Evolutionary conservation across 2,888 invertebrate species (phyloP).

Genomic region (Tuta absoluta): DNA sequence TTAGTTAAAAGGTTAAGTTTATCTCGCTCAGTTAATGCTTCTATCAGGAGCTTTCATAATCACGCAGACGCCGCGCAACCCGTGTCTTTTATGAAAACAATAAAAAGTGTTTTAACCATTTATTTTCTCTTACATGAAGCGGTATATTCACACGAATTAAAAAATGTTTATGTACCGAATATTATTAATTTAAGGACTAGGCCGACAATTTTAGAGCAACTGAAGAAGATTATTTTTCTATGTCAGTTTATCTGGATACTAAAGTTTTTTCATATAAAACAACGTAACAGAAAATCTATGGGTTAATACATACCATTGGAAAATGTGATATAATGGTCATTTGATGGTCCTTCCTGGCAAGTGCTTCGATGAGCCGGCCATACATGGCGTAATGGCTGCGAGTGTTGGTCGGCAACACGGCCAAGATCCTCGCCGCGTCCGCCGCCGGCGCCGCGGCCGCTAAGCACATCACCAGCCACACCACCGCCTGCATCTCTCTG

Average conservation of each 20-base stretch:
- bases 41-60: too few relatives aligned
- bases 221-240: too few relatives aligned
- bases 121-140: too few relatives aligned
- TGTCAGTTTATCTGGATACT: not conserved
- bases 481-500: constrained; percentile 69
- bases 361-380: constrained; percentile 69
- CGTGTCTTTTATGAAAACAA: too few relatives aligned
- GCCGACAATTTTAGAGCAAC: too few relatives aligned
- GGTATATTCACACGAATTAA: too few relatives aligned
- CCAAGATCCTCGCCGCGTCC: constrained; percentile 67
- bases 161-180: too few relatives aligned
- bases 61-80: too few relatives aligned
- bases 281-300: constrained; percentile 8
- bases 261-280: not conserved
- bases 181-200: too few relatives aligned
- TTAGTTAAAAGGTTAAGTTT: too few relatives aligned
- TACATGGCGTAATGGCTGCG: constrained; percentile 80
- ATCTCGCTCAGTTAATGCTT: too few relatives aligned
- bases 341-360: constrained; percentile 67
- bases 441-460: constrained; percentile 50
- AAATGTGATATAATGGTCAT: constrained; percentile 75
- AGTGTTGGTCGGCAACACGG: constrained; percentile 76
- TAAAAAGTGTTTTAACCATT: too few relatives aligned
- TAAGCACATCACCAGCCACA: constrained; percentile 51
- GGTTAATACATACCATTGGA: constrained; percentile 65